Conservation (phyloP, 2,888 invertebrate genomes). For the Acanthosepion lycidas region DNA sequence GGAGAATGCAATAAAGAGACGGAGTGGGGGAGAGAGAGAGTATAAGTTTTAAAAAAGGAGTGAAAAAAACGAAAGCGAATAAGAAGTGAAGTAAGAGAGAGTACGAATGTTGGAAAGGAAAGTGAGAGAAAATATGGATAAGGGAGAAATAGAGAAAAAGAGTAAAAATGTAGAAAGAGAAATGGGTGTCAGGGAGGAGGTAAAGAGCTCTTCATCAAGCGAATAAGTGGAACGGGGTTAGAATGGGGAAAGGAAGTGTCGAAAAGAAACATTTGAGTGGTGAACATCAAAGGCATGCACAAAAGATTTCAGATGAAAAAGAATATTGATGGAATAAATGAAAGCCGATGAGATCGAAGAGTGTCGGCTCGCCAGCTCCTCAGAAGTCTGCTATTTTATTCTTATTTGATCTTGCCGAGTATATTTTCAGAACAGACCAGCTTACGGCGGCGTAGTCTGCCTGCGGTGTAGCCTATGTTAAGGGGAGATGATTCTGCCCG, state of each 20-base stretch:
- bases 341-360: constrained; percentile 23
- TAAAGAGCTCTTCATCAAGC: background rate
- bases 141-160: background rate
- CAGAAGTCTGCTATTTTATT: background rate
- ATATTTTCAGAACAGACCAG: background rate
- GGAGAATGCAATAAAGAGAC: background rate
- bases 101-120: background rate
- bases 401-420: constrained; percentile 6
- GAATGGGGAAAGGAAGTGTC: background rate
- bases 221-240: background rate
- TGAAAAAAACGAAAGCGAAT: background rate
- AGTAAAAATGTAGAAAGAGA: background rate
- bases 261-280: constrained; percentile 33
- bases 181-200: background rate
- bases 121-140: background rate
- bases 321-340: constrained; percentile 33
- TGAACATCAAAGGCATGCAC: constrained; percentile 1
- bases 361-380: background rate
- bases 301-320: constrained; percentile 33
- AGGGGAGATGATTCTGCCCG: constrained; percentile 11
- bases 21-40: background rate
- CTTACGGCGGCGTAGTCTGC: background rate
- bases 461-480: background rate
- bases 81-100: background rate
- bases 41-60: no score